Evolutionary conservation across 64 coral and sea anemone genomes (phyloP).

Genomic region (Cladopsammia gracilis): DNA sequence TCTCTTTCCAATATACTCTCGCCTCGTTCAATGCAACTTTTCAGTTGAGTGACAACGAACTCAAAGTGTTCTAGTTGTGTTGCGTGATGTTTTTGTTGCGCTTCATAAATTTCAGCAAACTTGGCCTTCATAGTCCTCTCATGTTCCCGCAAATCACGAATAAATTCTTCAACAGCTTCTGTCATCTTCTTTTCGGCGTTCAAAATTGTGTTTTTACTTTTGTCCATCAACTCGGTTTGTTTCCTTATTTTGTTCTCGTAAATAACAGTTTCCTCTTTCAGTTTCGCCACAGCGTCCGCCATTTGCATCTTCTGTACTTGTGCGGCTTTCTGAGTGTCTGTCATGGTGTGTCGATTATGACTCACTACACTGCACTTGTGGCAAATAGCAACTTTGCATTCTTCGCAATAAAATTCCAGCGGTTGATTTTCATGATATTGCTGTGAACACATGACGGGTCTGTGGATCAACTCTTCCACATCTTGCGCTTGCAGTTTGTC

Average conservation of each 20-base stretch:
- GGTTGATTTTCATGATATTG: constrained; percentile 19
- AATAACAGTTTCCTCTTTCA: not conserved
- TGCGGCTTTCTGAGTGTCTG: constrained; percentile 27
- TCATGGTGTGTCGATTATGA: constrained; percentile 29
- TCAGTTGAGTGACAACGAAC: not conserved
- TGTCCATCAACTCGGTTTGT: not conserved
- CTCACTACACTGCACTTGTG: constrained; percentile 12
- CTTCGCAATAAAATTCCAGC: constrained; percentile 18
- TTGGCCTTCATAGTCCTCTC: not conserved
- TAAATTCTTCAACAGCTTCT: not conserved
- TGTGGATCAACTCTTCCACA: constrained; percentile 25
- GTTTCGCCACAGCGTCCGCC: not conserved
- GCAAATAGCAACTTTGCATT: constrained; percentile 36
- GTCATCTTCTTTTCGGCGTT: not conserved
- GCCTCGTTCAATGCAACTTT: not conserved
- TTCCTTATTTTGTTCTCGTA: constrained; percentile 16
- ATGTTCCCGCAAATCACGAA: not conserved
- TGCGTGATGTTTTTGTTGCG: not conserved
- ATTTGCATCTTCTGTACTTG: not conserved
- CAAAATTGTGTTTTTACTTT: not conserved
- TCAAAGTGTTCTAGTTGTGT: not conserved
- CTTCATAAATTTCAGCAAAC: not conserved
- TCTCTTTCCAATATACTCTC: not conserved
- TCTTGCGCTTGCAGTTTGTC: constrained; percentile 40
- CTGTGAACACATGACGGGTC: constrained; percentile 20